These are phyloP conservation scores for Drosophila kohkoa DNA, from an alignment of 1,140 invertebrate genomes.

Conservation along the genomic window DNA sequence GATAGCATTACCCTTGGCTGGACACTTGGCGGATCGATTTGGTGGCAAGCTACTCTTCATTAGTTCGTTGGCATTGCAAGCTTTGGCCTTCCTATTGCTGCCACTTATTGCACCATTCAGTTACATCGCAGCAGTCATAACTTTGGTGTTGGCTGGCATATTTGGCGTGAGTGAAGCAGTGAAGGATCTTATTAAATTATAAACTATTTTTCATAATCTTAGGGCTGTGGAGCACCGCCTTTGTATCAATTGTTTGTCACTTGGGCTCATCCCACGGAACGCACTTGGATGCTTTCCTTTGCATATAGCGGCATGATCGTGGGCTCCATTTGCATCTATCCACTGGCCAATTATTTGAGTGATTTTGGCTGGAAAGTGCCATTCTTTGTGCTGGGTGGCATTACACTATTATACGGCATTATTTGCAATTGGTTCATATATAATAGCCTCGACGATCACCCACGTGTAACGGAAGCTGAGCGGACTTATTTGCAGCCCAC, in stretches of 20 bases:
- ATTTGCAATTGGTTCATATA: conserved; percentile 67
- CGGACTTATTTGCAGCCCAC: conserved; percentile 50
- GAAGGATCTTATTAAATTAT: not conserved
- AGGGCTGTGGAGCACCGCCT: conserved; percentile 75
- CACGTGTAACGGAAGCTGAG: conserved; percentile 58
- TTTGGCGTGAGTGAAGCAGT: conserved; percentile 58
- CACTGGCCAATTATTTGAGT: conserved; percentile 66
- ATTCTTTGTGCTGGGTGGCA: conserved; percentile 69
- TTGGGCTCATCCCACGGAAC: conserved; percentile 80
- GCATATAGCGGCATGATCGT: conserved; percentile 71
- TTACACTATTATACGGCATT: conserved; percentile 57
- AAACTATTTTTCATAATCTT: not conserved
- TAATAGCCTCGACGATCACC: conserved; percentile 70
- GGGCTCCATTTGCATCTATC: conserved; percentile 68
- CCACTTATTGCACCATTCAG: conserved; percentile 62
- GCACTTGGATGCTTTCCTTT: conserved; percentile 69
- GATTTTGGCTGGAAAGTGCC: conserved; percentile 61
- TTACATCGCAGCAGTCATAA: conserved; percentile 40
- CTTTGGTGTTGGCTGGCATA: conserved; percentile 62
- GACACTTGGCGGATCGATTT: conserved; percentile 65
- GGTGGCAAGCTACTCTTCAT: conserved; percentile 73
- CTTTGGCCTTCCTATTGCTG: conserved; percentile 51
- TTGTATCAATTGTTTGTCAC: conserved; percentile 73
- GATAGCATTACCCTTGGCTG: conserved; percentile 61
- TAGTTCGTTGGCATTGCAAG: conserved; percentile 59